These are phyloP conservation scores for Hassar affinis DNA, from an alignment of 2,113 vertebrate species.

Conservation along the genomic window DNA sequence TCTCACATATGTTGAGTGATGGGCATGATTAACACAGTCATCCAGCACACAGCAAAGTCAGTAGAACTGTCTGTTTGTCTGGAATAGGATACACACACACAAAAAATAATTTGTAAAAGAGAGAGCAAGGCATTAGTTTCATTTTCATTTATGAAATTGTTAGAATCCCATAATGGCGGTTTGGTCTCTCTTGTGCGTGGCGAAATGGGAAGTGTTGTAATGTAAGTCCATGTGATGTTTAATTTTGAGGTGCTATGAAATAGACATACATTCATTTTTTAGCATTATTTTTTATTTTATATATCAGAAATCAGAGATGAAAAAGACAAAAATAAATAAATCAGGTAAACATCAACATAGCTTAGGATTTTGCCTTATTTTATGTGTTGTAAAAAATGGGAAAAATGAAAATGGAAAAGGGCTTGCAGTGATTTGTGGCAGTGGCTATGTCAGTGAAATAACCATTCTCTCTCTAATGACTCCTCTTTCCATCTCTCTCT, in stretches of 20 bases:
- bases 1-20: conserved; percentile 30
- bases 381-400: not conserved
- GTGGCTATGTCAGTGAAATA: conserved; percentile 17
- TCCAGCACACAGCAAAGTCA: conserved; percentile 54
- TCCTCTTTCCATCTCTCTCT: conserved; percentile 49
- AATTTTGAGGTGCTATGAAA: conserved; percentile 42
- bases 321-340: conserved; percentile 51
- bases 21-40: conserved; percentile 35
- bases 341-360: conserved; percentile 48
- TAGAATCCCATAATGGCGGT: conserved; percentile 8
- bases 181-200: conserved; percentile 51
- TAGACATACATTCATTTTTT: conserved; percentile 1
- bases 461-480: conserved; percentile 42
- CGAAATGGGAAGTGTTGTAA: conserved; percentile 59
- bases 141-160: conserved; percentile 11
- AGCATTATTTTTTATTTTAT: not conserved
- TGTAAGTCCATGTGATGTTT: conserved; percentile 57
- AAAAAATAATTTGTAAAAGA: not conserved
- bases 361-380: conserved; percentile 17
- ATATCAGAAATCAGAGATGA: conserved; percentile 11
- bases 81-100: conserved; percentile 2
- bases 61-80: conserved; percentile 63
- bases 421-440: conserved; percentile 19
- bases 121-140: conserved; percentile 25
- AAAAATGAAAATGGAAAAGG: not conserved